Base-by-base conservation (phyloP, 1,140 invertebrate species). In the Microplitis mediator region DNA sequence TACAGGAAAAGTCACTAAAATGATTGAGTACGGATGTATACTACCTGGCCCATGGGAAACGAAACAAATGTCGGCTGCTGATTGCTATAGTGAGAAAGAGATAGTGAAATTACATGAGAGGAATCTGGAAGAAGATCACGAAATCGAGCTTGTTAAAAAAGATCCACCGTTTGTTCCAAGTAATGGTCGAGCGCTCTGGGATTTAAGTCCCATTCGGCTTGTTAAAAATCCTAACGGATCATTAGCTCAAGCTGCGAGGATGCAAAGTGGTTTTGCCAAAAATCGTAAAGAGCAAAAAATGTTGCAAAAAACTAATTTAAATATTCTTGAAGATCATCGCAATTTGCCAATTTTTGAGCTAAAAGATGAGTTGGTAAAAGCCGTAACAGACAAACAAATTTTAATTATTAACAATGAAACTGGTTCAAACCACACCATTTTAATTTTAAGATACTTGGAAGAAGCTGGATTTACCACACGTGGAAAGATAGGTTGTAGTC, bases 151-250 rank as follows among this genome's bases (percentile, higher is more conserved):
- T 45, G 97, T 99, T 0, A 98, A 99, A 87, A 98, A 99, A 70
- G 98, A 99, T 82, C 95, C 98, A 0, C 95, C 97, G 3, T 99
- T 99, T 86, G 88, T 99, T 0, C 91, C 94, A 70, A 96, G 95
- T 0, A 95, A 97, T 82, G 95, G 96, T 0, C 85, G 95, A 77
- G 93, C 95, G 0, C 82, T 97, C 1, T 93, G 97, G 72, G 98
- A 99, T 82, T 88, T 99, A 0, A 98, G 96, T 79, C 98, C 98
- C 2, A 93, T 95, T 4, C 90, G 98, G 80, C 99, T 99, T 77
- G 97, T 99, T 0, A 99, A 99, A 88, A 99, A 99, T 90, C 98
- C 98, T 9, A 97, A 99, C 88, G 98, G 98, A 0, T 98, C 97
- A 0, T 86, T 99, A 14, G 98, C 98, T 0, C 98, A 95, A 82